phyloP scores from a whole-genome alignment of 2,888 invertebrate genomes.

The Drosophila bunnanda region DNA sequence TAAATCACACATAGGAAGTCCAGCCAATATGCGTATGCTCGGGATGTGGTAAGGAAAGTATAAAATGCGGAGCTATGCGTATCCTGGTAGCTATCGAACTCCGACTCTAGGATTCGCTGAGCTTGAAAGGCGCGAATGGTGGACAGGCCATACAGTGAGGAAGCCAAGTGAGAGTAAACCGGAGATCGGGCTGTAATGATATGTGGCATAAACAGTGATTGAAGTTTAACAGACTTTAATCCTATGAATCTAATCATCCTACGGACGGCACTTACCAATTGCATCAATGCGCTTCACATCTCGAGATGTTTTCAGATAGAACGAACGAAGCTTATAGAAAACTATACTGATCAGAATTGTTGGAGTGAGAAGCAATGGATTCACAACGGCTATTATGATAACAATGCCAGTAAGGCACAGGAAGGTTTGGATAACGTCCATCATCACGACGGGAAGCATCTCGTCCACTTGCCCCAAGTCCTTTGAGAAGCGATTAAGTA shows the following conservation, averaged over 20 bases:
- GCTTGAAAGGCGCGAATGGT: constrained; percentile 96
- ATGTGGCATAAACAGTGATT: neutral
- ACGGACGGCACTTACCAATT: constrained; percentile 87
- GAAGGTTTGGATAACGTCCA: constrained; percentile 89
- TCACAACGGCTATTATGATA: constrained; percentile 91
- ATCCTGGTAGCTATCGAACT: constrained; percentile 93
- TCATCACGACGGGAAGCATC: constrained; percentile 84
- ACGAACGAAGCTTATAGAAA: constrained; percentile 90
- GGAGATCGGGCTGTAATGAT: constrained; percentile 91
- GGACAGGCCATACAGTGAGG: constrained; percentile 94
- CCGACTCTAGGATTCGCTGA: constrained; percentile 90
- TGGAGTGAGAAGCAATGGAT: constrained; percentile 90
- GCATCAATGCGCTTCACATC: constrained; percentile 93
- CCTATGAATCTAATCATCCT: too few relatives aligned
- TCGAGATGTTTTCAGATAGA: constrained; percentile 92
- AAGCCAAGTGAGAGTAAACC: constrained; percentile 95
- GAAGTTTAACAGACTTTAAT: neutral
- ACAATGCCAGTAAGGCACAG: constrained; percentile 92
- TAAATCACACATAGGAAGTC: constrained; percentile 95
- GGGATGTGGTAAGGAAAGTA: constrained; percentile 93
- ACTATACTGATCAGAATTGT: constrained; percentile 89
- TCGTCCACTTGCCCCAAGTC: constrained; percentile 89
- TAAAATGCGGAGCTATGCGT: constrained; percentile 96
- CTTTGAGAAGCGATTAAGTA: constrained; percentile 95
- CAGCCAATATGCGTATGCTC: constrained; percentile 97